Base-by-base conservation (phyloP, 2,797 vertebrate species). In the Otus scops region DNA sequence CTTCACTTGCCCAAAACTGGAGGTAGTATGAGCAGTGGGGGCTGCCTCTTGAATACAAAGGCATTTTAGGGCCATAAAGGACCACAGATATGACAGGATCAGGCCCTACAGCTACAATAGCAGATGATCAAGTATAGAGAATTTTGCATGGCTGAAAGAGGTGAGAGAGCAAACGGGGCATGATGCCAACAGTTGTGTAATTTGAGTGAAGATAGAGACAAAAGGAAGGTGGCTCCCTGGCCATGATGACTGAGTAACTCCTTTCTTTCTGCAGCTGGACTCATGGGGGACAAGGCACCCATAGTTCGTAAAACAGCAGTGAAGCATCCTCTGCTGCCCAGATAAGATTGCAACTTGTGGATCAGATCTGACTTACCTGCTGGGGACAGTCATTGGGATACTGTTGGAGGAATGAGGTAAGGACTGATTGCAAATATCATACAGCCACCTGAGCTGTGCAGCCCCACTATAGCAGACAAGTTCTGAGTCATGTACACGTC, bases 301-400 rank as follows among this genome's bases (percentile, higher is more conserved):
- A 4, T 27, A 47, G 18, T 11, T 36, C 0, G 12, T 32, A 61
- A 69, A 45, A 70, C 3, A 6, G n/a, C 15, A 47, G 11, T 30
- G 61, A 73, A 69, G 11, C 3, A 54, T 60, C 47, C 41, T 19
- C n/a, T 51, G 23, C 43, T 83, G 30, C 36, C 60, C 20, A 53
- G 39, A 14, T 10, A 43, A 76, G 60, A 61, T 19, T 73, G 18
- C 54, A 32, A 23, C 13, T 50, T 1, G 0, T 0, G 0, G 43
- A 19, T 73, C 34, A 26, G 56, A 73, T 27, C 28, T 27, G 7
- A 19, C 7, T 36, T 73, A 47, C 23, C 13, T 32, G 10, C 22
- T 34, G 22, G 13, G 24, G 13, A 80, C 1, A 1, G 16, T 36
- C 24, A 63, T 7, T 32, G 53, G n/a, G 30, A 51, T n/a, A 26